These are phyloP conservation scores for Gymnobelideus leadbeateri DNA, from an alignment of 2,113 vertebrate genomes.

Conservation along the genomic window DNA sequence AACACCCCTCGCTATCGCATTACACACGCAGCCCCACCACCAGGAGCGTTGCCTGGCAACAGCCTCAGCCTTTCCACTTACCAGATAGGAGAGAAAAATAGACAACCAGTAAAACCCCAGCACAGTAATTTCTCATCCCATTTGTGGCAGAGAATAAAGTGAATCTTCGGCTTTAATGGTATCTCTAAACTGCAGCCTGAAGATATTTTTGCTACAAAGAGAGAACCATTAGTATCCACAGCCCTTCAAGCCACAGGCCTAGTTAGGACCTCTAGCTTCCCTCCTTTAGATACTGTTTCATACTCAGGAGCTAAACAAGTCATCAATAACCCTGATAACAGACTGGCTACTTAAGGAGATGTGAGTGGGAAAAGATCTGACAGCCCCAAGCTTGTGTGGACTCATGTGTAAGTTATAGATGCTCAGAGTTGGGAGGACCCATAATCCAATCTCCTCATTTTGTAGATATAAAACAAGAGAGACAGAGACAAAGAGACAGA, in stretches of 20 bases:
- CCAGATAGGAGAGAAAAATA: slow-evolving; percentile 78
- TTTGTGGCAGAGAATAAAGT: slow-evolving; percentile 73
- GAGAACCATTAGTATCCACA: slow-evolving; percentile 60
- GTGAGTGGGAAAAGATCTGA: slow-evolving; percentile 12
- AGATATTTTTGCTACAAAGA: slow-evolving; percentile 76
- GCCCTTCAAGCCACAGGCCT: slow-evolving; percentile 20
- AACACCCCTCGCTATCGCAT: slow-evolving; percentile 25
- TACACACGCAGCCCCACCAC: slow-evolving; percentile 50
- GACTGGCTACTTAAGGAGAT: slow-evolving; percentile 12
- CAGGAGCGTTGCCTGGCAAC: slow-evolving; percentile 85
- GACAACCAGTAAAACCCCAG: slow-evolving; percentile 74
- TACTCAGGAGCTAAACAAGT: slow-evolving; percentile 25
- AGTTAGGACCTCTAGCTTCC: slow-evolving; percentile 10
- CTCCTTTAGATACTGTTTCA: not conserved
- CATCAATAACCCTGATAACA: slow-evolving; percentile 23
- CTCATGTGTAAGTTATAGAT: not conserved
- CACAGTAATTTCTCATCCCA: slow-evolving; percentile 80
- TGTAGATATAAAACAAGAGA: not conserved
- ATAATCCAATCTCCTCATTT: not conserved
- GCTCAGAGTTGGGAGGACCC: not conserved
- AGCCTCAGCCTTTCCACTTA: slow-evolving; percentile 69
- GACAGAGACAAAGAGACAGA: too few species aligned
- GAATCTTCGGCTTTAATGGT: slow-evolving; percentile 66
- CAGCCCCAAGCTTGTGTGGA: not conserved
- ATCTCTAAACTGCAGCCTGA: slow-evolving; percentile 77